Base-by-base conservation (phyloP, 92 coral and sea anemone species). In the Zoanthus sansibaricus region DNA sequence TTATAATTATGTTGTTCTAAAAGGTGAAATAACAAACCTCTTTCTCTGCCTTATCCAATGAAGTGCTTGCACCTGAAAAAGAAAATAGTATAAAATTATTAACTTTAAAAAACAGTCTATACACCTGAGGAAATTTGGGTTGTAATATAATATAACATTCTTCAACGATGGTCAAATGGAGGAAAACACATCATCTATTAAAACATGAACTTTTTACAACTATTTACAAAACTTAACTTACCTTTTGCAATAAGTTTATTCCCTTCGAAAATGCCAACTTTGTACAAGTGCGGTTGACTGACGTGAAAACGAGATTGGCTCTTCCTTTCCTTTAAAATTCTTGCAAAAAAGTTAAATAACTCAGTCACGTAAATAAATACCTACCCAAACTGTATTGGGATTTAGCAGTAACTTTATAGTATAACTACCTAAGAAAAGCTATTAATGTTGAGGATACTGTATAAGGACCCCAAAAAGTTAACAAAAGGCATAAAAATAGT, bases 1-100 rank as follows among this genome's bases (percentile, higher is more conserved):
- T 37, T 37, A 4, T 37, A n/a, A n/a, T n/a, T n/a, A 37, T 37
- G 42, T 37, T 37, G 42, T 37, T 37, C 42, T 37, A 37, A 37
- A 2, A 2, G 4, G 42, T 37, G 42, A 37, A 37, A 37, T 37
- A 37, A 75, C 90, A 59, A 77, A 95, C 99, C 94, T 95, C 94
- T 86, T 93, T 95, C 68, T 97, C 99, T 70, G 99, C 99, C 64
- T 79, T 83, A n/a, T 86, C 86, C 75, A 91, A 51, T 37, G 94
- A 72, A 82, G 91, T 75, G 76, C 92, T 86, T 37, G 69, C 77
- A 71, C 77, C 54, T 44, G 72, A 31, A 78, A 56, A 64, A 47
- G 5, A 77, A 47, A 42, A 30, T 48, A 10, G 31, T 61, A 31
- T 30, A 25, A 25, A 25, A 25, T 25, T 25, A 17, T 17, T 25